phyloP scores from a whole-genome alignment of 2,888 invertebrate genomes.

The Leptopilina syphax region DNA sequence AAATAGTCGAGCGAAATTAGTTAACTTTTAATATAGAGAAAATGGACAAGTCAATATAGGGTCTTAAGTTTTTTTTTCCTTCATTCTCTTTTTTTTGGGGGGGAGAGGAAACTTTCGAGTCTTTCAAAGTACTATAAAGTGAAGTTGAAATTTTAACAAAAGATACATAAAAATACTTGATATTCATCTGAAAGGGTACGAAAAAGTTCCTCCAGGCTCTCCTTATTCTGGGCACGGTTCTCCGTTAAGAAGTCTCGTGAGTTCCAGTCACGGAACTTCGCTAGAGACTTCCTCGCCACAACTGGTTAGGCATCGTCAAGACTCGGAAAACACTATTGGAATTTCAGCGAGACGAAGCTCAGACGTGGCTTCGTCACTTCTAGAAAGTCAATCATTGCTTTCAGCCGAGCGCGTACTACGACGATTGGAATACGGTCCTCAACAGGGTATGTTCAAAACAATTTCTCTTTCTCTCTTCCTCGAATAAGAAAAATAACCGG shows the following conservation, averaged over 20 bases:
- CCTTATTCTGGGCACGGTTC: slow-evolving; percentile 68
- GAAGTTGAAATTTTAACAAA: slow-evolving; percentile 3
- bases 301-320: slow-evolving; percentile 66
- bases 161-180: slow-evolving; percentile 42
- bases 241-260: slow-evolving; percentile 67
- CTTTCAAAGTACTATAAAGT: background rate
- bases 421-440: slow-evolving; percentile 69
- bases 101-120: slow-evolving; percentile 27
- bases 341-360: slow-evolving; percentile 63
- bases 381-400: slow-evolving; percentile 63
- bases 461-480: background rate
- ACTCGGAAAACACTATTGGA: slow-evolving; percentile 66
- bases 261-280: slow-evolving; percentile 68
- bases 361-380: slow-evolving; percentile 64
- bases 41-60: too few relatives aligned
- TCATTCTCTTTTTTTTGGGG: background rate
- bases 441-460: slow-evolving; percentile 67
- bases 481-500: background rate
- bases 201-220: slow-evolving; percentile 67
- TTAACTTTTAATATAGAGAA: too few relatives aligned
- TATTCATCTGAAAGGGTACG: slow-evolving; percentile 63
- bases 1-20: too few relatives aligned
- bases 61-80: background rate
- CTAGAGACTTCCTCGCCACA: slow-evolving; percentile 66
- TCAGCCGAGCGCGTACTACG: slow-evolving; percentile 68